Percentiles rank a stretch among this genome's conserved stretches.
phyloP scores from a whole-genome alignment of 1,140 invertebrate species.

The Diuraphis noxia region DNA sequence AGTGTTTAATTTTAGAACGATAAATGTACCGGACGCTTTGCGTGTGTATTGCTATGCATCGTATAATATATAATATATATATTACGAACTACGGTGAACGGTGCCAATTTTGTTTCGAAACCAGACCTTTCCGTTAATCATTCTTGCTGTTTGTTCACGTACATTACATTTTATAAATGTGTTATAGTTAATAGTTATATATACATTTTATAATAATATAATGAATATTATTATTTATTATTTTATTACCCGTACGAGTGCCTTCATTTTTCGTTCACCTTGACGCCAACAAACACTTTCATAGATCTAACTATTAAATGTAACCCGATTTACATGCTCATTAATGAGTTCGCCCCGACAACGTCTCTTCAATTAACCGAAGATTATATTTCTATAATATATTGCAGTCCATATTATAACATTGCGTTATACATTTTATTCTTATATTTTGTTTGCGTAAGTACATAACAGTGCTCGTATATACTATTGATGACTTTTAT shows the following conservation, averaged over 20 bases:
- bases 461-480: no score
- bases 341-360: background rate
- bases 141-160: background rate
- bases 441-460: background rate
- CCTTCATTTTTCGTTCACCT: constrained; percentile 1
- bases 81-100: background rate
- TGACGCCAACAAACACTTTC: constrained; percentile 4
- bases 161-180: background rate
- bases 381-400: background rate
- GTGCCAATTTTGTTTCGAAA: constrained; percentile 29
- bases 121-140: background rate
- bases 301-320: background rate
- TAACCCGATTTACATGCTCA: background rate
- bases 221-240: constrained; percentile 9
- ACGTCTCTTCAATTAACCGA: background rate
- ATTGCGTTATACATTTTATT: background rate
- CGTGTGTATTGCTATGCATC: background rate
- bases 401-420: background rate
- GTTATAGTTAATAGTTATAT: background rate
- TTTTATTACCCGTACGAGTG: background rate
- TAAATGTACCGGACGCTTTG: background rate
- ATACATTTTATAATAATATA: background rate
- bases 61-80: background rate
- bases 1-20: constrained; percentile 26
- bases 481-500: background rate